Conservation (phyloP, 2,113 vertebrate species). For the Bufo bufo region DNA sequence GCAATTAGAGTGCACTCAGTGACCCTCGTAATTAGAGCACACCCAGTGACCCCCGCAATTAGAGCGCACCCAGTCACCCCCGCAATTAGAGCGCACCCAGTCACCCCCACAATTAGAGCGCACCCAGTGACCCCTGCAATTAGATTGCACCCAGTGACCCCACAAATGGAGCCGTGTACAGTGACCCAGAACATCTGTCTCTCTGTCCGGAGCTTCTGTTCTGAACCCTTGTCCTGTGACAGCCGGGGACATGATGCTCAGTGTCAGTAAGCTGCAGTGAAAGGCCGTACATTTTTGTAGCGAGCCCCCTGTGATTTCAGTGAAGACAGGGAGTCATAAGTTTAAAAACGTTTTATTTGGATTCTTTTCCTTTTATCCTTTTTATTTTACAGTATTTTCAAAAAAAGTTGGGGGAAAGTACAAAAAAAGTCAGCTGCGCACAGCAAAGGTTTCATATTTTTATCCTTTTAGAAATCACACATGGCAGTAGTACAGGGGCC, state of each 20-base stretch:
- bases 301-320: not conserved
- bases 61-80: too few species aligned
- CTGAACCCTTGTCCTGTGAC: not conserved
- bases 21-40: too few species aligned
- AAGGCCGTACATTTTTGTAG: not conserved
- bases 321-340: slow-evolving; percentile 33
- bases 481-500: slow-evolving; percentile 66
- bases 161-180: not conserved
- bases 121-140: not conserved
- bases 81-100: too few species aligned
- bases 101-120: too few species aligned
- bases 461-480: slow-evolving; percentile 86
- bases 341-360: slow-evolving; percentile 73
- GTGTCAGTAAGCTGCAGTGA: not conserved
- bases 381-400: slow-evolving; percentile 78
- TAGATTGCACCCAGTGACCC: not conserved
- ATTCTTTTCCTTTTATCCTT: slow-evolving; percentile 69
- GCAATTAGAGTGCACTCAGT: too few species aligned
- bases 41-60: too few species aligned
- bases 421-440: slow-evolving; percentile 86
- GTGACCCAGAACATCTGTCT: too few species aligned
- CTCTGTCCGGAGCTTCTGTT: not conserved
- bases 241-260: not conserved
- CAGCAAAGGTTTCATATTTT: slow-evolving; percentile 78
- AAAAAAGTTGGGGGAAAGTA: slow-evolving; percentile 86